Base-by-base conservation (phyloP, 2,888 invertebrate genomes). In the Encarsia formosa region DNA sequence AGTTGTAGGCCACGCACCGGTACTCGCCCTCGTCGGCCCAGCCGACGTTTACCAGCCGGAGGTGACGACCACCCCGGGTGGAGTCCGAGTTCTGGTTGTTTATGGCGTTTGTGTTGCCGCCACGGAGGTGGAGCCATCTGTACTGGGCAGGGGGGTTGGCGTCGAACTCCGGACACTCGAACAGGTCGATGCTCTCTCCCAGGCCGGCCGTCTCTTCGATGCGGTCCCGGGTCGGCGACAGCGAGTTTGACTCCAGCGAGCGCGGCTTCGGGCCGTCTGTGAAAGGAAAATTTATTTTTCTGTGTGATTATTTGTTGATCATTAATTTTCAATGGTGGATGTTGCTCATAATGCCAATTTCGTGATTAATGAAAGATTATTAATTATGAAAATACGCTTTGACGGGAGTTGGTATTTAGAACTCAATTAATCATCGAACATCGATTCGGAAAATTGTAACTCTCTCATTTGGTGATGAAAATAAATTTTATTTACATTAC, bases 11-110 rank as follows among this genome's bases (percentile, higher is more conserved):
- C 39, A 78, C 71, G 66, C 81, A 81, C 40, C 77, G 74, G 63
- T 80, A 80, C 56, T 79, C 78, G 5, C 81, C 81, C 60, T 79
- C 79, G 63, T 78, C 77, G 40, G 78, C 76, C 73, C 79, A 81
- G 56, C 77, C 76, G 39, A 79, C 75, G 63, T 79, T 80, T 55
- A 74, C 70, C 44, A 81, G 67, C 40, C 75, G 68, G 18, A 81
- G 70, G 63, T 73, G 62, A 69, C 69, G 65, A 0, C 70, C 68
- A 2, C 60, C 63, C 20, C 61, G 51, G 1, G 41, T 19, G 34
- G 43, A 29, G 4, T 29, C 45, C 29, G 37, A 16, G 43, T 63
- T 63, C 11, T 62, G 58, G 73, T 70, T 69, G 19, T 69, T 64
- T 23, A 72, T 65, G 23, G 60, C 58, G 43, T 67, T 65, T 18